Evolutionary conservation across 2,113 vertebrate genomes (phyloP).

Genomic region (Labeo rohita): DNA sequence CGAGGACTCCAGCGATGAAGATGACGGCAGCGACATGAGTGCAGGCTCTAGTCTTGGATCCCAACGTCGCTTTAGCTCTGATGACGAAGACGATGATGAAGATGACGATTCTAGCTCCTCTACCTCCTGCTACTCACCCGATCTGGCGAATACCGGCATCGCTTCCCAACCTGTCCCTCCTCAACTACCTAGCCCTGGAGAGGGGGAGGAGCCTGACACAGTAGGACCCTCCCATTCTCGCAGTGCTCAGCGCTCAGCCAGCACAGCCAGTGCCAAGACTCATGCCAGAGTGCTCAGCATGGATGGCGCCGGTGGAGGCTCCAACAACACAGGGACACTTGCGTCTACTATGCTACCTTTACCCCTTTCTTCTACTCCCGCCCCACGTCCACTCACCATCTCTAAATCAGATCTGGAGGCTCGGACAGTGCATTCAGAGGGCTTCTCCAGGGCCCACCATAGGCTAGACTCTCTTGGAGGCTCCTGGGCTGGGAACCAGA

Average conservation of each 20-base stretch:
- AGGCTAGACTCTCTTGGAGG: constrained; percentile 78
- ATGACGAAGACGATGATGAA: constrained; percentile 75
- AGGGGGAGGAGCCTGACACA: constrained; percentile 69
- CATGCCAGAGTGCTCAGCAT: constrained; percentile 88
- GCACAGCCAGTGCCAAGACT: constrained; percentile 88
- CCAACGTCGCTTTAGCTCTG: constrained; percentile 83
- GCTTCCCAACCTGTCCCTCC: constrained; percentile 62
- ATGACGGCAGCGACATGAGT: constrained; percentile 87
- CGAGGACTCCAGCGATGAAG: constrained; percentile 85
- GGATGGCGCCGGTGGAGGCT: constrained; percentile 79
- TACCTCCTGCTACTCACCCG: constrained; percentile 87
- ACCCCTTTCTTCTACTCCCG: constrained; percentile 71
- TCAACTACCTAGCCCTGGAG: constrained; percentile 67
- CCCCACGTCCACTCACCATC: constrained; percentile 77
- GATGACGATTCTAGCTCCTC: constrained; percentile 83
- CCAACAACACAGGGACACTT: constrained; percentile 64
- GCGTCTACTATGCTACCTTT: constrained; percentile 66
- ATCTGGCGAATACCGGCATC: constrained; percentile 71
- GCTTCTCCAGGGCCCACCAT: constrained; percentile 72
- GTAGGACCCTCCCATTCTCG: constrained; percentile 73
- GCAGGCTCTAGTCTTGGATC: constrained; percentile 86
- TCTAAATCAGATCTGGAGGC: constrained; percentile 91
- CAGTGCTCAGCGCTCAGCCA: constrained; percentile 84
- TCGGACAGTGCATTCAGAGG: constrained; percentile 68
- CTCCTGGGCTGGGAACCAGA: constrained; percentile 82